phyloP scores from a whole-genome alignment of 2,113 vertebrate species.

The Noturus placidus region DNA sequence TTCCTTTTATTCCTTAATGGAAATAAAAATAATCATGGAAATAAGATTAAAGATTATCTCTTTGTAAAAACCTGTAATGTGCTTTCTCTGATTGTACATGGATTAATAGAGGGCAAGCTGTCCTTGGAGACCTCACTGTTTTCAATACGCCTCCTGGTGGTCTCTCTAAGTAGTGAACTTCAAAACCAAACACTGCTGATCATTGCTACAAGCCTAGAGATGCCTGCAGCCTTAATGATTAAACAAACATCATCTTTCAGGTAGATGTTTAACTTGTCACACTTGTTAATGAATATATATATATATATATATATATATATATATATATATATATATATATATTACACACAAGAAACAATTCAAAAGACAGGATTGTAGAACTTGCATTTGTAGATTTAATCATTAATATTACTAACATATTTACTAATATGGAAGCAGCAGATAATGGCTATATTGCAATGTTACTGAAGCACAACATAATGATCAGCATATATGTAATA shows the following conservation, averaged over 20 bases:
- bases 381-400: neutral
- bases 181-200: neutral
- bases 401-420: neutral
- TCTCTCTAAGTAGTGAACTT: neutral
- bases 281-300: neutral
- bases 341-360: too few species aligned
- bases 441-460: neutral
- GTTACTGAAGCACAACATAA: neutral
- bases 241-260: neutral
- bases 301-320: too few species aligned
- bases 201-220: neutral
- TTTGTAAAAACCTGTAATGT: neutral
- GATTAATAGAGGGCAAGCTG: neutral
- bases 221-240: neutral
- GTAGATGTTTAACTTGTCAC: neutral
- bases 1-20: neutral
- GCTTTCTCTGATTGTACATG: neutral
- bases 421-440: neutral
- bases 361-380: neutral
- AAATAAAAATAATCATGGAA: neutral
- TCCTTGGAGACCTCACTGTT: constrained; percentile 6
- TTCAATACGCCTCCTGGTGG: constrained; percentile 8
- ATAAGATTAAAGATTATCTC: neutral
- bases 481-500: neutral
- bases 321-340: too few species aligned